Conservation (phyloP, 2,113 vertebrate genomes). For the Noturus placidus region DNA sequence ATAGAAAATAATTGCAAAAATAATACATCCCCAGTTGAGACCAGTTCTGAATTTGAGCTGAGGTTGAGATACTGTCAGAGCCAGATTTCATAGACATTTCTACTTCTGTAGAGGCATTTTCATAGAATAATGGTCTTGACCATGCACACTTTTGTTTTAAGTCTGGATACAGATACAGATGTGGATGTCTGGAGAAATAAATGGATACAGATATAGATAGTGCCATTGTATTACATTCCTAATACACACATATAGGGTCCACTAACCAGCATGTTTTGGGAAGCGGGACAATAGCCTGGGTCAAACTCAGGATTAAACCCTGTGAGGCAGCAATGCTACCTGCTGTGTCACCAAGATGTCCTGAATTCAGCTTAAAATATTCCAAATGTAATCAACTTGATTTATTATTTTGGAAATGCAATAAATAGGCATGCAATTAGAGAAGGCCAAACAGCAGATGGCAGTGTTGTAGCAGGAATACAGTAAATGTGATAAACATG, state of each 20-base stretch:
- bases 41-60: neutral
- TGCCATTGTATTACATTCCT: neutral
- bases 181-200: neutral
- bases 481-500: neutral
- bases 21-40: neutral
- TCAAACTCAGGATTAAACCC: neutral
- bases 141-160: neutral
- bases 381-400: neutral
- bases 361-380: neutral
- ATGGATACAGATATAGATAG: neutral
- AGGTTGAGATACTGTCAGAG: neutral
- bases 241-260: neutral
- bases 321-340: neutral
- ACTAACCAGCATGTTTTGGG: neutral
- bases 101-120: neutral
- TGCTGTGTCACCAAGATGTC: neutral
- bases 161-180: neutral
- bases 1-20: neutral
- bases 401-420: neutral
- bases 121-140: neutral
- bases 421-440: neutral
- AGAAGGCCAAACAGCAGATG: conserved; percentile 36
- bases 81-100: neutral
- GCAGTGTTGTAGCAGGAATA: conserved; percentile 32
- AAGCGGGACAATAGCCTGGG: neutral